Evolutionary conservation across 2,888 invertebrate species (phyloP).

Genomic region (Chrysina gloriosa): DNA sequence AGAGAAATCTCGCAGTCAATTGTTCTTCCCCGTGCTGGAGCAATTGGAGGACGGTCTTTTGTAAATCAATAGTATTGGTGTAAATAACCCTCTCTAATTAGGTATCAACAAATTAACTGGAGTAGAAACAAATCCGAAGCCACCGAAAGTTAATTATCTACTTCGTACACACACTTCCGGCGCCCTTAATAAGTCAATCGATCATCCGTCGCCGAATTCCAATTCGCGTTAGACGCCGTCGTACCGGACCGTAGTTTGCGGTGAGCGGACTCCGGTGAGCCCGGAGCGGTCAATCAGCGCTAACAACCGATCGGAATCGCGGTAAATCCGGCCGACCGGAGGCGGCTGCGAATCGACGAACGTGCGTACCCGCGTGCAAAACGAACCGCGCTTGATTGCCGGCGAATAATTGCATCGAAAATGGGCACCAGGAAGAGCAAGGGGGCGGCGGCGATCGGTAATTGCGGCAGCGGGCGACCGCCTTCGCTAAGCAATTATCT

Average conservation of each 20-base stretch:
- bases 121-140: too few species aligned
- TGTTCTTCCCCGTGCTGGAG: too few species aligned
- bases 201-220: slow-evolving; percentile 25
- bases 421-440: not conserved
- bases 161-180: slow-evolving; percentile 4
- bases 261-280: slow-evolving; percentile 23
- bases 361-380: slow-evolving; percentile 31
- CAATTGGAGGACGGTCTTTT: too few species aligned
- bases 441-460: too few species aligned
- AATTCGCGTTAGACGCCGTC: slow-evolving; percentile 19
- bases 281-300: slow-evolving; percentile 28
- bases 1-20: too few species aligned
- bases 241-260: not conserved
- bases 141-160: too few species aligned
- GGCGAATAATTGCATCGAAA: slow-evolving; percentile 30
- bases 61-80: too few species aligned
- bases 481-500: slow-evolving; percentile 19
- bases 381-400: slow-evolving; percentile 16
- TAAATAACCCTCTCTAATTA: too few species aligned
- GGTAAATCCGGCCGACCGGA: slow-evolving; percentile 26
- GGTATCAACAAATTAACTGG: too few species aligned
- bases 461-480: not conserved
- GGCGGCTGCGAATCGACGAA: slow-evolving; percentile 32
- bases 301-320: slow-evolving; percentile 33
- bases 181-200: slow-evolving; percentile 13